phyloP scores from a whole-genome alignment of 2,113 vertebrate genomes.

The Lota lota region DNA sequence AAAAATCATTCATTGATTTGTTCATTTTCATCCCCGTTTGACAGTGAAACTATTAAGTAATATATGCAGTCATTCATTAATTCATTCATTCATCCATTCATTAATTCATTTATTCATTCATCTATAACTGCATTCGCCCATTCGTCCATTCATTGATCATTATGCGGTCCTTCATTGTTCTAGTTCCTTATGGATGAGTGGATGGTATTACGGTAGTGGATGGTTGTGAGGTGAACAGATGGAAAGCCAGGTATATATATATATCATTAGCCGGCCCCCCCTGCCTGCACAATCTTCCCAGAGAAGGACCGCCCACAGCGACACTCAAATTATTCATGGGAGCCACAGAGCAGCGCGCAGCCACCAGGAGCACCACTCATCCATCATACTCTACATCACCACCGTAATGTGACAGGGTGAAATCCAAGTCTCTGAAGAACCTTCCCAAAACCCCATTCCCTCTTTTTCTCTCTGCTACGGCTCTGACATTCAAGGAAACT shows the following conservation, averaged over 20 bases:
- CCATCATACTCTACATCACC: constrained; percentile 56
- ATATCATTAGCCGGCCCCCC: constrained; percentile 59
- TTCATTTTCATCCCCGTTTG: too few relatives aligned
- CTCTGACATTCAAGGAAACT: constrained; percentile 31
- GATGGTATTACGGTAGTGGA: too few relatives aligned
- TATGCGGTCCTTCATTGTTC: too few relatives aligned
- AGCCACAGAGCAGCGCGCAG: constrained; percentile 57
- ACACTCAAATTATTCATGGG: constrained; percentile 71
- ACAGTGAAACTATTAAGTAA: too few relatives aligned
- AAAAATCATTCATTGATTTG: too few relatives aligned
- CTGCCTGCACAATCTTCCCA: constrained; percentile 57
- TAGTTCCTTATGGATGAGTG: too few relatives aligned
- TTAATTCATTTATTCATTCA: too few relatives aligned
- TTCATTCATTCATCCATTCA: too few relatives aligned
- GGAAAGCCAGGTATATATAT: constrained; percentile 51
- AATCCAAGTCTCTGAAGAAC: constrained; percentile 56
- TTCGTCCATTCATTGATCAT: too few relatives aligned
- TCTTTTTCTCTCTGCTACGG: constrained; percentile 37
- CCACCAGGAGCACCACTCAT: constrained; percentile 63
- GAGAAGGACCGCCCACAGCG: constrained; percentile 62
- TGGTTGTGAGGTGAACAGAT: constrained; percentile 14
- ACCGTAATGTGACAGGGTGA: constrained; percentile 67
- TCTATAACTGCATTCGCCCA: too few relatives aligned
- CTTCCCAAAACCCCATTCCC: constrained; percentile 53
- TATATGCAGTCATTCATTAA: too few relatives aligned